Evolutionary conservation across 2,113 vertebrate genomes (phyloP).

Genomic region (rat (Rattus norvegicus)): DNA sequence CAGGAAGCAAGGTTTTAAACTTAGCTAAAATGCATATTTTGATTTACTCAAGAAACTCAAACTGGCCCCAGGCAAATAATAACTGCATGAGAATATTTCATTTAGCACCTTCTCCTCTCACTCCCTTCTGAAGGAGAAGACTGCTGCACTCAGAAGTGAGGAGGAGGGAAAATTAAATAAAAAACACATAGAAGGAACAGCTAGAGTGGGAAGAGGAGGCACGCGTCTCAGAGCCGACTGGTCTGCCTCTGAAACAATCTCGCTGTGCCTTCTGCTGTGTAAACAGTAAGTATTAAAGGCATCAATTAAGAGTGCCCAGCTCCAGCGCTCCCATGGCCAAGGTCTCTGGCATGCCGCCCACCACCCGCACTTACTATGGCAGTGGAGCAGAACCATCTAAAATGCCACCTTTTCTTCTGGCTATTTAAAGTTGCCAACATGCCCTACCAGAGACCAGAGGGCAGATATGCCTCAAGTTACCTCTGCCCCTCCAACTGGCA

Average conservation of each 20-base stretch:
- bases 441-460: neutral
- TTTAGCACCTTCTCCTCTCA: slow-evolving; percentile 35
- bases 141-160: slow-evolving; percentile 39
- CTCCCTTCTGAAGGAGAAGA: slow-evolving; percentile 54
- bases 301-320: slow-evolving; percentile 87
- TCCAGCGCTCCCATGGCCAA: slow-evolving; percentile 77
- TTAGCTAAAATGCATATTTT: neutral
- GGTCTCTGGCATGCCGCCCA: slow-evolving; percentile 83
- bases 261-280: slow-evolving; percentile 77
- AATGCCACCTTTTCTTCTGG: slow-evolving; percentile 85
- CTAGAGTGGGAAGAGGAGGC: neutral
- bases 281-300: slow-evolving; percentile 73
- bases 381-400: slow-evolving; percentile 86
- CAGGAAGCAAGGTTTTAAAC: neutral
- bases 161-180: slow-evolving; percentile 63
- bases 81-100: slow-evolving; percentile 45
- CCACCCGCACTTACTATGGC: slow-evolving; percentile 88
- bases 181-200: slow-evolving; percentile 47
- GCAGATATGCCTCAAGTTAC: neutral
- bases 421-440: slow-evolving; percentile 76
- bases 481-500: neutral
- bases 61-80: slow-evolving; percentile 48
- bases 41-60: slow-evolving; percentile 54
- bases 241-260: slow-evolving; percentile 57
- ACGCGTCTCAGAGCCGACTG: slow-evolving; percentile 35